phyloP scores from a whole-genome alignment of 1,140 invertebrate species.

The Gryllus bimaculatus region DNA sequence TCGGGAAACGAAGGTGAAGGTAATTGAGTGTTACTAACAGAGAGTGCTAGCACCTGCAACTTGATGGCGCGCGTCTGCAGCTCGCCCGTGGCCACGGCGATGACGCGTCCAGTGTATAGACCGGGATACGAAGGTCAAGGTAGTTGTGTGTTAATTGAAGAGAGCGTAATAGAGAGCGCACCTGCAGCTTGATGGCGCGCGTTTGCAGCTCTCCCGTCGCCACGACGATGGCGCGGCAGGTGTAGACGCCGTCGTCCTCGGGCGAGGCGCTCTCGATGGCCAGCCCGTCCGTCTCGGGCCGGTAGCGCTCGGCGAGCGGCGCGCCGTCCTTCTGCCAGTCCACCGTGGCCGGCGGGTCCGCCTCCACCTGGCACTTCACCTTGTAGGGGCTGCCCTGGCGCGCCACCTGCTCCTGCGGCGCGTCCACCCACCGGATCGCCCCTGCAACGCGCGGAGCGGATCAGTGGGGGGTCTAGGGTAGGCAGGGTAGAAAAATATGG shows the following conservation, averaged over 20 bases:
- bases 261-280: constrained; percentile 67
- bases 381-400: constrained; percentile 63
- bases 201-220: constrained; percentile 61
- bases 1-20: no score
- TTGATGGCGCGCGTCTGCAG: constrained; percentile 34
- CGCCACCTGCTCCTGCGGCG: constrained; percentile 73
- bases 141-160: constrained; percentile 64
- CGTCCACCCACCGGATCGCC: constrained; percentile 73
- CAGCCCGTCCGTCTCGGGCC: constrained; percentile 64
- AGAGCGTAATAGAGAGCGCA: constrained; percentile 39
- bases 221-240: constrained; percentile 69
- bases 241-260: constrained; percentile 75
- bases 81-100: constrained; percentile 69
- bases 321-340: constrained; percentile 76
- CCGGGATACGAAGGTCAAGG: constrained; percentile 68
- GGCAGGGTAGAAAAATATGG: no score
- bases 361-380: constrained; percentile 73
- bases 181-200: neutral
- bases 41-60: neutral
- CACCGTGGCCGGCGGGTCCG: constrained; percentile 70
- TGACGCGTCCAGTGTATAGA: constrained; percentile 71
- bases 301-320: constrained; percentile 47
- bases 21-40: no score
- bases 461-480: no score
- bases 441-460: constrained; percentile 39